These are phyloP conservation scores for Perdita meconis DNA, from an alignment of 2,888 invertebrate species.

Conservation along the genomic window DNA sequence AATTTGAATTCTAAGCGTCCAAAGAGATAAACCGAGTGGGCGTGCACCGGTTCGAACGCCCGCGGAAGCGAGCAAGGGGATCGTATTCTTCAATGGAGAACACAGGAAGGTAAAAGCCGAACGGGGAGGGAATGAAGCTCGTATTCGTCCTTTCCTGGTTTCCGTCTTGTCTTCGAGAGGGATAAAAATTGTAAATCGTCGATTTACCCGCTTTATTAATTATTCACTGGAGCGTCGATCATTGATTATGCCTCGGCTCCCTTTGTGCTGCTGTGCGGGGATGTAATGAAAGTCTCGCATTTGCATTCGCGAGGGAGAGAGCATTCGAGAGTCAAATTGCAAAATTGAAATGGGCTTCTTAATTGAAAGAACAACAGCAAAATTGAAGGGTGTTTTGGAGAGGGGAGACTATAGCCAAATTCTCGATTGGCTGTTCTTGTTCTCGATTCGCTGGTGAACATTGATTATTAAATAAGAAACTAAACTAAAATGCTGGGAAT, in stretches of 20 bases:
- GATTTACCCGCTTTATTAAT: constrained; percentile 40
- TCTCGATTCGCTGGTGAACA: no score
- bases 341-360: not conserved
- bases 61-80: constrained; percentile 36
- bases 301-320: constrained; percentile 5
- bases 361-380: not conserved
- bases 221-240: constrained; percentile 25
- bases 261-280: not conserved
- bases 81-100: constrained; percentile 50
- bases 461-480: no score
- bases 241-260: constrained; percentile 13
- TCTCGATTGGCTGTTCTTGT: no score
- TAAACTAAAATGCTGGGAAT: no score
- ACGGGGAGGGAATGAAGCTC: constrained; percentile 27
- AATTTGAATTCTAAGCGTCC: constrained; percentile 54
- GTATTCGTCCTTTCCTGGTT: constrained; percentile 7
- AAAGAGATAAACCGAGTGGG: constrained; percentile 50
- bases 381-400: no score
- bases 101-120: constrained; percentile 26
- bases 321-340: not conserved
- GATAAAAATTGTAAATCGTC: constrained; percentile 40
- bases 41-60: constrained; percentile 26
- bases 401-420: no score
- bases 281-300: not conserved
- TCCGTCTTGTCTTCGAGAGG: not conserved